Conservation (phyloP, 2,888 invertebrate species). For the Vesta saturnalis region DNA sequence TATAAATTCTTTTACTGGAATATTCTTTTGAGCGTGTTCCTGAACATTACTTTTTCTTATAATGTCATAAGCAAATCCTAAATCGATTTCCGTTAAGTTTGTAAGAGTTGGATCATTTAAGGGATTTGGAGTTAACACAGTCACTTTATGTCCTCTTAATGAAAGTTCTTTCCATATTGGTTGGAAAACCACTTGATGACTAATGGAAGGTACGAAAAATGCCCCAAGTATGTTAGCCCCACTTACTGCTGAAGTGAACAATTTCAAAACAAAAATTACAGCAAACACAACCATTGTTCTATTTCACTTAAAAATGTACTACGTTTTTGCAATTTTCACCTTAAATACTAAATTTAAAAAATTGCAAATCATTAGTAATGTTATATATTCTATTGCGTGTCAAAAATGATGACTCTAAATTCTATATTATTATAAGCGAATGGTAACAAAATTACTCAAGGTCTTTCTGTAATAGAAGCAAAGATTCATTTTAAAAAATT, state of each 20-base stretch:
- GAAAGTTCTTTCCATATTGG: conserved; percentile 52
- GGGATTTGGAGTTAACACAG: conserved; percentile 53
- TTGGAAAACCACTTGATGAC: conserved; percentile 50
- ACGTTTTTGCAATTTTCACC: too few relatives aligned
- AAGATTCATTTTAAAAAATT: too few relatives aligned
- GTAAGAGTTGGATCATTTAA: conserved; percentile 48
- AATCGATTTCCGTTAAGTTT: conserved; percentile 52
- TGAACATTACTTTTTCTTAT: conserved; percentile 5
- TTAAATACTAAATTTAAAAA: too few relatives aligned
- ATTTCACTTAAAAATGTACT: background rate
- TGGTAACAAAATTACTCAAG: too few relatives aligned
- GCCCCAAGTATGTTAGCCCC: conserved; percentile 47
- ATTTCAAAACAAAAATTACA: background rate
- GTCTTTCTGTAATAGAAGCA: too few relatives aligned
- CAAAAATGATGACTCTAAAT: too few relatives aligned
- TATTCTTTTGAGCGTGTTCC: background rate
- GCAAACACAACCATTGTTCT: background rate
- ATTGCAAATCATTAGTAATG: too few relatives aligned
- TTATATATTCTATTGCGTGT: too few relatives aligned
- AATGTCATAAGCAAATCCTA: conserved; percentile 40
- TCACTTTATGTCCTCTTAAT: conserved; percentile 53
- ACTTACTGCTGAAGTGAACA: background rate
- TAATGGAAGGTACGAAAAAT: conserved; percentile 49
- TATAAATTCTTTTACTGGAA: background rate
- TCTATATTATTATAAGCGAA: too few relatives aligned